Base-by-base conservation (phyloP, 1,140 invertebrate genomes). In the Diuraphis noxia region DNA sequence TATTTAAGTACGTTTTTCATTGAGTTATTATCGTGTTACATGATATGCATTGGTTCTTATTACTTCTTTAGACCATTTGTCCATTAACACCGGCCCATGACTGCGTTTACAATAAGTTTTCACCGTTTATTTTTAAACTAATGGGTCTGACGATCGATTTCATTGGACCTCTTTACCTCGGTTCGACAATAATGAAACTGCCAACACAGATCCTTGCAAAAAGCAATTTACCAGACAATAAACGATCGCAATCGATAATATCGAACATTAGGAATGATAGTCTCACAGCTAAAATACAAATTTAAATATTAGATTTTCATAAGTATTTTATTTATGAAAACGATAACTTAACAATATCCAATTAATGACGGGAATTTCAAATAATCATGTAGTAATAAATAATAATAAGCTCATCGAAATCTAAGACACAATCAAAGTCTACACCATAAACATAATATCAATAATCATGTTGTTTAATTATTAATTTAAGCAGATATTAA, bases 31-130 rank as follows among this genome's bases (percentile, higher is more conserved):
- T 38, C 77, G 77, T 23, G 77, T 79, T 36, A 79, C 34, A 34
- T 23, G 34, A 38, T 38, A 79, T 36, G 21, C 38, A 38, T 40
- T 81, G 79, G 36, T 38, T 38, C 19, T 38, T 38, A 40, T 81
- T 81, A 81, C 30, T 25, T 84, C 38, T 13, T 41, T n/a, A 19
- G 38, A 17, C 38, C 84, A 9, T 46, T 49, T 36, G 84, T 85
- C 41, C 43, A 85, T 85, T 85, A 85, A 85, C 82, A 85, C 82
- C 41, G n/a, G 10, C 84, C 34, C n/a, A 49, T 8, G 13, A 49
- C 43, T 36, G 25, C 40, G 38, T 84, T 84, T 36, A 46, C 84
- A 36, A 85, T 49, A n/a, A n/a, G 84, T 85, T 85, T 85, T 84
- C 41, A n/a, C 17, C 41, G 41, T 46, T 85, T 85, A 46, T 46